Evolutionary conservation across 2,113 vertebrate species (phyloP), one percentile per base, ranked within the genome.

Genomic region (Poeciliopsis turrubarensis): DNA sequence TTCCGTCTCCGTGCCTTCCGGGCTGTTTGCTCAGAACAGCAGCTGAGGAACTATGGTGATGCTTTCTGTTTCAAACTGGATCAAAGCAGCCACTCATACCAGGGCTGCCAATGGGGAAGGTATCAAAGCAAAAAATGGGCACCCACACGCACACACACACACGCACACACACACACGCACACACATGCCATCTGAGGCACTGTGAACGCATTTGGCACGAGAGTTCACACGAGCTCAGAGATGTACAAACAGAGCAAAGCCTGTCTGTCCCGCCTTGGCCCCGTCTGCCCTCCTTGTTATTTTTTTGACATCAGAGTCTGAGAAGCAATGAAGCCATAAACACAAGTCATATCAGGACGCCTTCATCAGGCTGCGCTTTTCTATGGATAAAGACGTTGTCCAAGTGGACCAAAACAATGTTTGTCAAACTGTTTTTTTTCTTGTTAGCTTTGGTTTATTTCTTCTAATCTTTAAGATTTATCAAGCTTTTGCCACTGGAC

Each of bases 31-130:
- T 89, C 68, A 75, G 82, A 79, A 72, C 67, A 67, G 77, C 73
- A 85, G 69, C 85, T 65, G 74, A 73, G 75, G 75, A 87, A 66
- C 78, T 80, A 4, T 47, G 39, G 73, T 75, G 80, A 80, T 77
- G 78, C 83, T 68, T 73, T 80, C 57, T 84, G 72, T 83, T 86
- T 85, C 75, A 80, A 82, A 86, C 6, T 14, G 81, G 87, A 92
- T 90, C 84, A 93, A 91, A 93, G 87, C 84, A 70, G 73, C 68
- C n/a, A 17, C 57, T 87, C 61, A 73, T 76, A 83, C 78, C 29
- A 41, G 61, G 51, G 65, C 76, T 83, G 79, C 85, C 87, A 82
- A 75, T 77, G 66, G 75, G 70, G 78, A 77, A 60, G 51, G 78
- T 82, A 84, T 84, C 82, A 87, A 87, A 88, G 80, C 62, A 12